Conservation (phyloP, 2,113 vertebrate species). For the Cyprinodon variegatus region DNA sequence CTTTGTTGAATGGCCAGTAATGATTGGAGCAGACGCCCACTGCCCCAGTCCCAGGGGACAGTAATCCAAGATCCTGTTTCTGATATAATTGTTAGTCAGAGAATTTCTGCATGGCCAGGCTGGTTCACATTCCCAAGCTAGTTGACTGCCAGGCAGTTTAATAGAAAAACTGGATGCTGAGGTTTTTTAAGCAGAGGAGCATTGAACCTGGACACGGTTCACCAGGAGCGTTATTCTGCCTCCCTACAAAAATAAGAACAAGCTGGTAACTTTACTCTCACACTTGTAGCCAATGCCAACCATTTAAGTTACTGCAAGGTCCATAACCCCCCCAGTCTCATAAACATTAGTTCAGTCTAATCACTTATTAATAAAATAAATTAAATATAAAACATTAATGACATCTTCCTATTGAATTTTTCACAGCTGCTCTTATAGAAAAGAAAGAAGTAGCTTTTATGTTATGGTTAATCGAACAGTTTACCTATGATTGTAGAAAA, state of each 20-base stretch:
- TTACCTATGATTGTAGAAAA: not conserved
- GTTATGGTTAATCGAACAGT: not conserved
- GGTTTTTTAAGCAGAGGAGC: conserved; percentile 82
- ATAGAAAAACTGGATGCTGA: conserved; percentile 87
- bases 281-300: not conserved
- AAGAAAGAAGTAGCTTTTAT: not conserved
- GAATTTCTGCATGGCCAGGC: conserved; percentile 85
- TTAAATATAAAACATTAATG: not conserved
- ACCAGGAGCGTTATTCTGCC: conserved; percentile 77
- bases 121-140: conserved; percentile 84
- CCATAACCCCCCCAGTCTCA: not conserved
- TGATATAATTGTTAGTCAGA: conserved; percentile 90
- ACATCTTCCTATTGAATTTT: not conserved
- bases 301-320: not conserved
- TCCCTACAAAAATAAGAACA: conserved; percentile 61
- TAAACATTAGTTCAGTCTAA: not conserved
- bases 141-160: conserved; percentile 87
- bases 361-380: not conserved
- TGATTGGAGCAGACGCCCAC: conserved; percentile 86
- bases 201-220: conserved; percentile 81
- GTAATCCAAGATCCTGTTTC: conserved; percentile 87
- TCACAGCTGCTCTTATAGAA: not conserved
- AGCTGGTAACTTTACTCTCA: conserved; percentile 61
- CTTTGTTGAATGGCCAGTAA: conserved; percentile 86
- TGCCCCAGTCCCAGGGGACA: conserved; percentile 79